phyloP scores from a whole-genome alignment of 2,888 invertebrate genomes.

The Lepas anatifera region DNA sequence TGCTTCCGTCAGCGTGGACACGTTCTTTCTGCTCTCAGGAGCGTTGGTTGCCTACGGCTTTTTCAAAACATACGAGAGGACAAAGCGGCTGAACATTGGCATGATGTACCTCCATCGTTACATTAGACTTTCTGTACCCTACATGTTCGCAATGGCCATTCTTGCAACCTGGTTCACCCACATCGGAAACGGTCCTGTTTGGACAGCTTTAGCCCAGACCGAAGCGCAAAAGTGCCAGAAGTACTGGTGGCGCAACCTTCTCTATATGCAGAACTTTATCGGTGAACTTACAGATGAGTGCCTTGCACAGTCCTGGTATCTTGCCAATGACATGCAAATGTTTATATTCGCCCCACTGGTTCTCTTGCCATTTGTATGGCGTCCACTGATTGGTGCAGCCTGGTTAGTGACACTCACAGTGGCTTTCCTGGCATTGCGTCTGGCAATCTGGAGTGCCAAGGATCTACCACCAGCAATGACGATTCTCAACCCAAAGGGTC shows the following conservation, averaged over 20 bases:
- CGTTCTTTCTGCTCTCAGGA: slow-evolving; percentile 21
- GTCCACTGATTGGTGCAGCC: background rate
- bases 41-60: slow-evolving; percentile 18
- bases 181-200: background rate
- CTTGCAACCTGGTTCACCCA: background rate
- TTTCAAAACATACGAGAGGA: background rate
- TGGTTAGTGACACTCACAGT: background rate
- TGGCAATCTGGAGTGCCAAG: background rate
- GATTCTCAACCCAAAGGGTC: background rate
- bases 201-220: background rate
- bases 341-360: slow-evolving; percentile 15
- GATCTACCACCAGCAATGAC: background rate
- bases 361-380: background rate
- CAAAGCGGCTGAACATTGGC: background rate
- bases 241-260: background rate
- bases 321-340: slow-evolving; percentile 18
- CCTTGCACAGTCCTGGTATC: slow-evolving; percentile 10
- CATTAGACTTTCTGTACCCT: background rate
- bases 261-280: background rate
- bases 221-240: background rate
- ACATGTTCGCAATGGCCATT: background rate
- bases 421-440: background rate
- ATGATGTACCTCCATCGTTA: background rate
- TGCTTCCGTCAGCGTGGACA: slow-evolving; percentile 19
- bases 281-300: background rate